Conservation (phyloP, 1,140 invertebrate genomes). For the Radopholus similis region DNA sequence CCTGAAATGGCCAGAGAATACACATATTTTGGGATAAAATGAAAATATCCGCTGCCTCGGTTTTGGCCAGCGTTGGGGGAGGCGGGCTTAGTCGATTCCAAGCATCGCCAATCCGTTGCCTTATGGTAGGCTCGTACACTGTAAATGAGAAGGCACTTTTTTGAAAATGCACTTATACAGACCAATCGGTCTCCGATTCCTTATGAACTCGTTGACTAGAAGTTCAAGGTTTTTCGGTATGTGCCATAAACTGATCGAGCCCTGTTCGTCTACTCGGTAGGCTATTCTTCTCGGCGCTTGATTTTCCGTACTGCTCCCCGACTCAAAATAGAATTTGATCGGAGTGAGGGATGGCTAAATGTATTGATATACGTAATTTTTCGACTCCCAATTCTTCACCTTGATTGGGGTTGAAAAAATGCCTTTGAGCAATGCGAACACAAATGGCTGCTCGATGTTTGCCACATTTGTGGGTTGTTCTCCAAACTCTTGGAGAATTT, state of each 20-base stretch:
- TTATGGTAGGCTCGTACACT: conserved; percentile 51
- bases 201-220: conserved; percentile 47
- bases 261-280: conserved; percentile 47
- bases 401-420: conserved; percentile 9
- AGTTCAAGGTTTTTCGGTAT: conserved; percentile 48
- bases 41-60: conserved; percentile 25
- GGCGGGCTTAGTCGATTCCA: conserved; percentile 45
- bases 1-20: not conserved
- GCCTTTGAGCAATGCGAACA: conserved; percentile 52
- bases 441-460: conserved; percentile 49
- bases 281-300: conserved; percentile 68
- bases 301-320: conserved; percentile 13
- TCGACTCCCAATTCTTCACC: not conserved
- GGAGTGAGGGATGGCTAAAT: conserved; percentile 27
- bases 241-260: conserved; percentile 41
- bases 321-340: conserved; percentile 51
- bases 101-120: conserved; percentile 40
- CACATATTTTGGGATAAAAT: not conserved
- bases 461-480: conserved; percentile 36
- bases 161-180: not conserved
- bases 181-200: conserved; percentile 44
- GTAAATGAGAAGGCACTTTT: conserved; percentile 8
- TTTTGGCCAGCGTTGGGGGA: conserved; percentile 35
- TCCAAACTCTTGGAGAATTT: conserved; percentile 47
- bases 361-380: not conserved